Evolutionary conservation across 1,140 invertebrate species (phyloP).

Genomic region (Drosophila sp.): DNA sequence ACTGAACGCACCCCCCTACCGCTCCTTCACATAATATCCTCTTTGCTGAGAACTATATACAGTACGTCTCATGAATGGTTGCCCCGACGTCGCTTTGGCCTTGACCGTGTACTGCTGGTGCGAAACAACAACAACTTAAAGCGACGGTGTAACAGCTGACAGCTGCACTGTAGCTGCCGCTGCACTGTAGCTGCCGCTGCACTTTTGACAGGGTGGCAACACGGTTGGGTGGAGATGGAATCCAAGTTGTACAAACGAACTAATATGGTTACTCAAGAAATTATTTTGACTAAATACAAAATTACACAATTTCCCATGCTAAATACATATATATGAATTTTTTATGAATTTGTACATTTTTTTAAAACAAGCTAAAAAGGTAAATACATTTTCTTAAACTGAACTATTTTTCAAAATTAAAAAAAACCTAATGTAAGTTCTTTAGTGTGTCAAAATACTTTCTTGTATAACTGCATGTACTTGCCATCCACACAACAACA

Average conservation of each 20-base stretch:
- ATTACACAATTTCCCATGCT: too few relatives aligned
- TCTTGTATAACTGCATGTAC: neutral
- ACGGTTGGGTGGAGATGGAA: conserved; percentile 28
- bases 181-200: conserved; percentile 51
- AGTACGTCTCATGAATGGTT: conserved; percentile 25
- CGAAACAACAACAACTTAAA: conserved; percentile 39
- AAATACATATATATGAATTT: too few relatives aligned
- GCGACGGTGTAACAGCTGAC: conserved; percentile 75
- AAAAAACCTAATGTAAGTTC: too few relatives aligned
- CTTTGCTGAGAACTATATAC: conserved; percentile 3
- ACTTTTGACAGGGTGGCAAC: conserved; percentile 66
- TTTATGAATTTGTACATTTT: too few relatives aligned
- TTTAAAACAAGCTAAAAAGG: too few relatives aligned
- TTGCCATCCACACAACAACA: conserved; percentile 25
- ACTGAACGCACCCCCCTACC: conserved; percentile 25
- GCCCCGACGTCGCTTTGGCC: conserved; percentile 58
- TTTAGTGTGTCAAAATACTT: too few relatives aligned
- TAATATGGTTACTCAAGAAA: neutral
- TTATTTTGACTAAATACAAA: too few relatives aligned
- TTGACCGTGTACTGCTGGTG: conserved; percentile 63
- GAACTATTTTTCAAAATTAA: too few relatives aligned
- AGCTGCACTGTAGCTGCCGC: conserved; percentile 51
- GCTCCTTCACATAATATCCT: neutral
- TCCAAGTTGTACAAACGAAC: conserved; percentile 1
- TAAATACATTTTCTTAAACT: too few relatives aligned